A percentile compares a stretch with the other conserved stretches of the same genome.
These are phyloP conservation scores for Eupsittula cactorum DNA, from an alignment of 2,113 vertebrate genomes.

Conservation along the genomic window DNA sequence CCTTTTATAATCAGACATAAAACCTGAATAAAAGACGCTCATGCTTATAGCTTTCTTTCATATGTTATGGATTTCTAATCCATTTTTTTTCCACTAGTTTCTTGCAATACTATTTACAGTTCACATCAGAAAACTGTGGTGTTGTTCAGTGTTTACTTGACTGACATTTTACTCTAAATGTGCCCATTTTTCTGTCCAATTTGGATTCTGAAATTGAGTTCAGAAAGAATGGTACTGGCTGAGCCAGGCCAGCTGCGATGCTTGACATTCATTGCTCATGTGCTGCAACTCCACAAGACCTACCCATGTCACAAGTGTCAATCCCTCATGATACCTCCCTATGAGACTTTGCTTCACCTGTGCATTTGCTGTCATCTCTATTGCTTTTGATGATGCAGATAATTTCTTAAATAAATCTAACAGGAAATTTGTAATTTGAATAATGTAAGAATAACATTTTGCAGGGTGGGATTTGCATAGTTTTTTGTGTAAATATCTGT, in stretches of 20 bases:
- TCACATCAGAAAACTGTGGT: neutral
- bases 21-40: neutral
- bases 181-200: neutral
- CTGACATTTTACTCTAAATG: neutral
- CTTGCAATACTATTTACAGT: neutral
- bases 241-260: neutral
- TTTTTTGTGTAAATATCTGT: slow-evolving; percentile 13
- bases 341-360: neutral
- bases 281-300: accelerated
- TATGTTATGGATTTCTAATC: accelerated
- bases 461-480: neutral
- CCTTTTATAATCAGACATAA: neutral
- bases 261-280: neutral
- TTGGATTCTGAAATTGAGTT: neutral
- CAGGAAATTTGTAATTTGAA: neutral
- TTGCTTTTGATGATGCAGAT: neutral
- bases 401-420: neutral
- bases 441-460: neutral
- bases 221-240: neutral
- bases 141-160: neutral
- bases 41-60: neutral
- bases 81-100: neutral
- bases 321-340: neutral
- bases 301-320: neutral
- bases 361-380: neutral